Evolutionary conservation across 2,888 invertebrate genomes (phyloP).

Genomic region (Coecobrya sp.): DNA sequence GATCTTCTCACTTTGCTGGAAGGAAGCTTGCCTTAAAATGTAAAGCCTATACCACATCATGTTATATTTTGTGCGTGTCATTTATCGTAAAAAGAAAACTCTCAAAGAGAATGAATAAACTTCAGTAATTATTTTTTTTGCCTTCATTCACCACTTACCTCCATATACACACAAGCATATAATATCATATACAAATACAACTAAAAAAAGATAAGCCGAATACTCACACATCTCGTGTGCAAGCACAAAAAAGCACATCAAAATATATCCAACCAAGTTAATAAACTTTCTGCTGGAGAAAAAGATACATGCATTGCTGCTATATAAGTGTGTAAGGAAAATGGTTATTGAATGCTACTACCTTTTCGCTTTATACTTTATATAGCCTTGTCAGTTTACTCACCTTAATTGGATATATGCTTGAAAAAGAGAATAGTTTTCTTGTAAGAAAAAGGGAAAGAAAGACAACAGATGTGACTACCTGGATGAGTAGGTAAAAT

Average conservation of each 20-base stretch:
- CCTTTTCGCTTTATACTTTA: neutral
- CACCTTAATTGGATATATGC: neutral
- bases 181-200: neutral
- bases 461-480: conserved; percentile 43
- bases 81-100: too few relatives aligned
- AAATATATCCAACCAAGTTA: neutral
- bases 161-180: neutral
- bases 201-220: neutral
- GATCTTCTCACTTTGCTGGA: too few relatives aligned
- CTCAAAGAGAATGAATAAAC: too few relatives aligned
- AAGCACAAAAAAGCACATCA: neutral
- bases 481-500: neutral
- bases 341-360: neutral
- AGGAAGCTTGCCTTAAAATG: too few relatives aligned
- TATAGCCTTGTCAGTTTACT: neutral
- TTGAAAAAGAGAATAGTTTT: neutral
- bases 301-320: too few relatives aligned
- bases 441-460: neutral
- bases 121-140: neutral
- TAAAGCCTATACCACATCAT: too few relatives aligned
- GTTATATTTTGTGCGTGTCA: too few relatives aligned
- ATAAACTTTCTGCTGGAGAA: conserved; percentile 15
- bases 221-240: neutral
- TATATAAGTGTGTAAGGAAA: too few relatives aligned
- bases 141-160: neutral